Conservation (phyloP, 1,140 invertebrate genomes). For the Melanaphis sacchari region DNA sequence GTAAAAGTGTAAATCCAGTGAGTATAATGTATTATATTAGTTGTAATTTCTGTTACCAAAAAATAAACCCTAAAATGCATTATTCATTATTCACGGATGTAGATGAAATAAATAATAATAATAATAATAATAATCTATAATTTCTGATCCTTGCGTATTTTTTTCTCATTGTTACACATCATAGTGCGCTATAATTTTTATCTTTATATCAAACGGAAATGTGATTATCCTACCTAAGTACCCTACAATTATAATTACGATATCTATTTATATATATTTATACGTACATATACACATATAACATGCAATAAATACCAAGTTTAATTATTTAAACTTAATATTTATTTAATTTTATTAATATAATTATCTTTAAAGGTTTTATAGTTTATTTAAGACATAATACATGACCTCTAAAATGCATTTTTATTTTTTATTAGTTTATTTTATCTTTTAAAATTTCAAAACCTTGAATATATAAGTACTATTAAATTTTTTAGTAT, state of each 20-base stretch:
- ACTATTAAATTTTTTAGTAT: not conserved
- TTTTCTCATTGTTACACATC: conserved; percentile 8
- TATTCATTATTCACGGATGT: not conserved
- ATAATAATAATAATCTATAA: not conserved
- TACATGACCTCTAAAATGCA: not conserved
- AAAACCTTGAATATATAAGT: not conserved
- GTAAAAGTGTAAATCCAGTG: not conserved
- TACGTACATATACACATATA: not conserved
- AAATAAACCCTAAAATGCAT: not conserved
- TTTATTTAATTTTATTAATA: not conserved
- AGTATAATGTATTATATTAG: not conserved
- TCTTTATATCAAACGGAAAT: conserved; percentile 7
- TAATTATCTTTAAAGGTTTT: not conserved
- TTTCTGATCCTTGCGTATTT: not conserved
- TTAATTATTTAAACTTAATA: too few relatives aligned
- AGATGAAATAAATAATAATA: not conserved
- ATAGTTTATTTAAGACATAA: not conserved
- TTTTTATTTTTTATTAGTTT: not conserved
- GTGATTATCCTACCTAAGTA: not conserved
- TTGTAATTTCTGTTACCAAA: not conserved
- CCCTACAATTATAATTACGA: not conserved
- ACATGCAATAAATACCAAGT: not conserved
- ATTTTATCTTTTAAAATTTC: not conserved
- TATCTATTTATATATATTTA: not conserved
- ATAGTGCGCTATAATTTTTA: not conserved